Percentiles rank a stretch among this genome's conserved stretches.
Conservation (phyloP, 2,888 invertebrate genomes). For the Fragum sueziense region DNA sequence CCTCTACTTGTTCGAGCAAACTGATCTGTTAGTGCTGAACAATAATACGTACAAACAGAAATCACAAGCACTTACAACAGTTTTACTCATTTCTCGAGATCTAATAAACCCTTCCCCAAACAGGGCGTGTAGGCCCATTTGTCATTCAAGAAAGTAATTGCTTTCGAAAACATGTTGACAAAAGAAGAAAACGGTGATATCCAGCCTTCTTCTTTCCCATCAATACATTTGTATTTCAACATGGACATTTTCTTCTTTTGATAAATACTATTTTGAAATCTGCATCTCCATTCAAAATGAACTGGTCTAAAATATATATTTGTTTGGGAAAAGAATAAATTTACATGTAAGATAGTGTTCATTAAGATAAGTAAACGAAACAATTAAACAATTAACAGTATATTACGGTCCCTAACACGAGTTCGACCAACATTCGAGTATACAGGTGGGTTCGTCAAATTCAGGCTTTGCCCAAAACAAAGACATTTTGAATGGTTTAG, state of each 20-base stretch:
- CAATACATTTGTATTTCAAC: background rate
- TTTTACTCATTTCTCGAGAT: no score
- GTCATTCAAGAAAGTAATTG: background rate
- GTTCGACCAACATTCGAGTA: no score
- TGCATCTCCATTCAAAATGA: background rate
- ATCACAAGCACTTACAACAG: no score
- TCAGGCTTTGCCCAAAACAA: no score
- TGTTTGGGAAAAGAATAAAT: background rate
- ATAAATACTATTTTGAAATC: background rate
- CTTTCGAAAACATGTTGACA: background rate
- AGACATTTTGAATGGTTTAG: no score
- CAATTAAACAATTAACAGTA: background rate
- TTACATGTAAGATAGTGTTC: no score
- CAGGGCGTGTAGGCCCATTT: background rate
- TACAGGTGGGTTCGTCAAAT: no score
- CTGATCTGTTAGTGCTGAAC: no score
- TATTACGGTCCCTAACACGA: conserved; percentile 7
- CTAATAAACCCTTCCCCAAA: background rate
- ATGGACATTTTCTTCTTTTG: background rate
- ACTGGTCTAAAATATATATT: background rate
- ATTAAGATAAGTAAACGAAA: background rate
- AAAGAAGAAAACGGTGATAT: background rate
- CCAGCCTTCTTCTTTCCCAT: background rate
- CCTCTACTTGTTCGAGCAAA: no score
- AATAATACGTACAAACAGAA: no score